Base-by-base conservation (phyloP, 2,888 invertebrate species). In the Eulithis testata region DNA sequence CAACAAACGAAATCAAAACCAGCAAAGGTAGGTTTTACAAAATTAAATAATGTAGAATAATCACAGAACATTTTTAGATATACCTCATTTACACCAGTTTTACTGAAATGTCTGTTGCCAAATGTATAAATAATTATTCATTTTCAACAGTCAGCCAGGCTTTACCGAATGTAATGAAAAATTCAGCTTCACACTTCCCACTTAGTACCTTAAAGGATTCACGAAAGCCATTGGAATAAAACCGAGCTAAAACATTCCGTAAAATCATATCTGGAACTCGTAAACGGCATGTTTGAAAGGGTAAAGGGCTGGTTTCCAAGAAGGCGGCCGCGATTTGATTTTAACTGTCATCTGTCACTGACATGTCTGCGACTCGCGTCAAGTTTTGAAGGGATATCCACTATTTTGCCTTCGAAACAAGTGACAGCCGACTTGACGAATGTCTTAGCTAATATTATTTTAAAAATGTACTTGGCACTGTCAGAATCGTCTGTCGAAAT, bases 251-350 rank as follows among this genome's bases (percentile, higher is more conserved):
- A 37, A 7, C 11, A 43, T 43, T 51, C 43, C n/a, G 43, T 53
- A 52, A 58, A 64, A 65, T 54, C 62, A 66, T 69, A 66, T 63
- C 56, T 62, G 51, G 60, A 65, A 63, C 53, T 63, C 61, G 40
- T 56, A 65, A 66, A 57, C 63, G 56, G 37, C 40, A 43, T 60
- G 52, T 31, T 36, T 12, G 55, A 53, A 12, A 36, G 27, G n/a
- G 44, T 27, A 47, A 36, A 44, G 31, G n/a, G 5, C n/a, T 27
- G n/a, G 12, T 53, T 53, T 53, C 1, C 37, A 37, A 14, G 7
- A 53, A 7, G 40, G 40, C 40, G 40, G 40, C 40, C 40, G 40
- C 8, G 40, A 40, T 40, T 40, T 8, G 6, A 8, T 8, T 40
- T 40, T 40, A 9, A 9, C 40, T 40, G 40, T 40, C 40, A 40